Evolutionary conservation across 2,113 vertebrate genomes (phyloP).

Genomic region (Ailurus styani): DNA sequence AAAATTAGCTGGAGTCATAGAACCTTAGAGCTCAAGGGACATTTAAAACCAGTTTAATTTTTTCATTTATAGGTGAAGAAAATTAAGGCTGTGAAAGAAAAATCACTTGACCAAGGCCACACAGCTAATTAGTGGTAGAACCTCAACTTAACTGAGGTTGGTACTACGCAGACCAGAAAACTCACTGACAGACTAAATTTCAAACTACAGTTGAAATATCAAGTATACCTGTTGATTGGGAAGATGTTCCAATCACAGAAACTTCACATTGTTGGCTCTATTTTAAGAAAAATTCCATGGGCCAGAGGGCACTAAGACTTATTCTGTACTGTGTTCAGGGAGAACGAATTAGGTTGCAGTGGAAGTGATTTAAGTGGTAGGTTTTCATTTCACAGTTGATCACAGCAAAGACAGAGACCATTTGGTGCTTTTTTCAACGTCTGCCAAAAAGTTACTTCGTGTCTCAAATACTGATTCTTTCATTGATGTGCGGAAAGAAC

Average conservation of each 20-base stretch:
- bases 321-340: slow-evolving; percentile 34
- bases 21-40: neutral
- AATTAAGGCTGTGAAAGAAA: neutral
- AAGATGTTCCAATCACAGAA: neutral
- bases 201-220: slow-evolving; percentile 28
- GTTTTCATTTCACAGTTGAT: slow-evolving; percentile 74
- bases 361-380: slow-evolving; percentile 64
- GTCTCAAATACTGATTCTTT: slow-evolving; percentile 68
- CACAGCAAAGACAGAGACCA: slow-evolving; percentile 69
- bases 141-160: neutral
- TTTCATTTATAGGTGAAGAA: neutral
- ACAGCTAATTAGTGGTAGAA: neutral
- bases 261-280: slow-evolving; percentile 32
- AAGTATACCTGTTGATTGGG: neutral
- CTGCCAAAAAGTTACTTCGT: slow-evolving; percentile 68
- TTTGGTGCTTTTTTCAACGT: slow-evolving; percentile 70
- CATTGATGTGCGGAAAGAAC: slow-evolving; percentile 44
- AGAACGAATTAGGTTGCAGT: slow-evolving; percentile 55
- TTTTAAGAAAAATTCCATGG: slow-evolving; percentile 33
- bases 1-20: neutral
- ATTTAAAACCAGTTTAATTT: neutral
- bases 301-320: slow-evolving; percentile 46
- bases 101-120: neutral
- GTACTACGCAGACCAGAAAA: neutral
- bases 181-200: neutral